Evolutionary conservation across 2,888 invertebrate species (phyloP), one percentile per base, ranked within the genome.

Genomic region (Artemia sinica): DNA sequence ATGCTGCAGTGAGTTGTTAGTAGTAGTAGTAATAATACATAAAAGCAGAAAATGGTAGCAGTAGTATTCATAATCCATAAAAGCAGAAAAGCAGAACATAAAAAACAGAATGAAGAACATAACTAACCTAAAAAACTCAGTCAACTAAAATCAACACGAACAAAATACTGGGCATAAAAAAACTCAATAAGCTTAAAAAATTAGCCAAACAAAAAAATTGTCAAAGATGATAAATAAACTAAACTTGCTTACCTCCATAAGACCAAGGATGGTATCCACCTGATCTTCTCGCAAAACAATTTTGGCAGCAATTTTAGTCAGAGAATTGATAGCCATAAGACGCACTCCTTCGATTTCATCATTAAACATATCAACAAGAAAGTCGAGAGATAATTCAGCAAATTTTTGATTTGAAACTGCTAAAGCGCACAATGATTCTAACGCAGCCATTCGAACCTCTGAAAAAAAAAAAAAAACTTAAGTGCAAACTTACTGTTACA

Each of bases 341-440:
- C 95, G 83, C 12, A 97, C 96, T 76, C 91, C 91, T 79, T 97
- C 95, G 72, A 98, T 98, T 82, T 98, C 98, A 77, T 98, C 97
- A 78, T 98, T 98, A 78, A 98, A 97, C 97, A 98, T 98, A 3
- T 98, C 97, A 1, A 98, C 96, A 66, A 98, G 82, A 77, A 95
- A 96, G 78, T 98, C 97, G 51, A 97, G 81, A 0, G 92, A 89
- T 49, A 90, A 85, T 68, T 85, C 85, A 0, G 97, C 93, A 80
- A 96, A 95, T 58, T 84, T 82, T 0, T 87, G 82, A 75, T 91
- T 89, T 73, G 87, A 85, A 72, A 89, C 79, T 0, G 96, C 92
- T 72, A 98, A 79, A 73, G 86, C 82, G 76, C 96, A 96, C 67
- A 98, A 84, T 0, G 97, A 93, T 76, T 93, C 91, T 0, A 98